Conservation (phyloP, 2,797 vertebrate species). For the Lepilemur ruficaudatus region DNA sequence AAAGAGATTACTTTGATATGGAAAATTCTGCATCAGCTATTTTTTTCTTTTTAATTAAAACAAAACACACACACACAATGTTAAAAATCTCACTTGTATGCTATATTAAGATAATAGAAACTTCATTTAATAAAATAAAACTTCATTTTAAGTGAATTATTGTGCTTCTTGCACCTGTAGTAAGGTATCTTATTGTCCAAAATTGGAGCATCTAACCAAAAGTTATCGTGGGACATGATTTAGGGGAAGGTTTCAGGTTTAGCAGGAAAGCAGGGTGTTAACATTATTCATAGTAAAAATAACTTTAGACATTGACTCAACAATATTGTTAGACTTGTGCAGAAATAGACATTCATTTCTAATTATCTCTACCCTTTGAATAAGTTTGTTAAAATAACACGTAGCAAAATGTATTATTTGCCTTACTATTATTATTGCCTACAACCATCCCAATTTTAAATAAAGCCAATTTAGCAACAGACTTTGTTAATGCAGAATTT, state of each 20-base stretch:
- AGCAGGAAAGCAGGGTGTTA: not conserved
- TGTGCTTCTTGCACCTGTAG: not conserved
- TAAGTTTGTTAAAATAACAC: not conserved
- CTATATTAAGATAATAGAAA: not conserved
- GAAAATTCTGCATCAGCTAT: not conserved
- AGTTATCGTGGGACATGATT: not conserved
- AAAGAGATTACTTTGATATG: constrained; percentile 1
- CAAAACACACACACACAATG: not conserved
- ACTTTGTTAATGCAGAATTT: not conserved
- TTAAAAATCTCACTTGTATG: not conserved
- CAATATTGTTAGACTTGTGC: not conserved
- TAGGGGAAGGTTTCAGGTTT: not conserved
- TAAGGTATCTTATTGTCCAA: not conserved
- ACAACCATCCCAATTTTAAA: not conserved
- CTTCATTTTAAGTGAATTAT: not conserved
- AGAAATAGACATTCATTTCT: not conserved
- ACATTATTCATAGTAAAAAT: not conserved
- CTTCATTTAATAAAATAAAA: no score
- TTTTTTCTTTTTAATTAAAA: constrained; percentile 9
- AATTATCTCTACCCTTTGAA: not conserved
- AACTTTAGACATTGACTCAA: not conserved
- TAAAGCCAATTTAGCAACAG: not conserved
- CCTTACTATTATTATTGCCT: not conserved
- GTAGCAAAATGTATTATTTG: not conserved
- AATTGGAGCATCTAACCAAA: not conserved